Evolutionary conservation across 2,113 vertebrate genomes (phyloP).

Genomic region (Neotoma lepida): DNA sequence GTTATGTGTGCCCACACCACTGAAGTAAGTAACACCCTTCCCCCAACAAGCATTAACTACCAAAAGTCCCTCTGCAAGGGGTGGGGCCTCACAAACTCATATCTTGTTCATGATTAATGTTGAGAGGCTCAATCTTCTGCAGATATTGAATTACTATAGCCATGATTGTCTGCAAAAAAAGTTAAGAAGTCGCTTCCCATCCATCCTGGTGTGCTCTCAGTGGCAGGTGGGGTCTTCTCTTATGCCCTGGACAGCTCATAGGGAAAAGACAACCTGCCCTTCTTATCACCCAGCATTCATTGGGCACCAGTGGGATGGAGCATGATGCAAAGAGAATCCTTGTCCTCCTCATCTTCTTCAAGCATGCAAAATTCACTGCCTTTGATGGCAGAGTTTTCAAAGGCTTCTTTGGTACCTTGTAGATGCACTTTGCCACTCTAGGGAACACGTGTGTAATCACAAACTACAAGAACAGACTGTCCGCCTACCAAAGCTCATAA

Average conservation of each 20-base stretch:
- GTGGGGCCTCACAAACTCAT: neutral
- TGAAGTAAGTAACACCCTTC: neutral
- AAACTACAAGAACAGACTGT: neutral
- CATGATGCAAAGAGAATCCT: neutral
- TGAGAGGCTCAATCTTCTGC: neutral
- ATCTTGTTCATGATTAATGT: neutral
- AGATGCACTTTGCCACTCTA: neutral
- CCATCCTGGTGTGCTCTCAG: neutral
- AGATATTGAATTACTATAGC: neutral
- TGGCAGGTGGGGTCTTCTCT: neutral
- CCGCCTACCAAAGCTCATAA: neutral
- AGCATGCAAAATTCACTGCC: neutral
- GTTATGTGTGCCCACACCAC: neutral
- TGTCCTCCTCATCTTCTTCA: neutral
- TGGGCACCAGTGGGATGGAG: neutral
- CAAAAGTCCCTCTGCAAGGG: neutral
- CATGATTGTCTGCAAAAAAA: neutral
- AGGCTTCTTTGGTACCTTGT: neutral
- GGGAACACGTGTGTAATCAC: neutral
- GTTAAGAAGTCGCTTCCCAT: neutral
- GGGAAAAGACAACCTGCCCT: neutral
- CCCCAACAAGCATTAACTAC: too few species aligned
- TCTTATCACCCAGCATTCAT: neutral
- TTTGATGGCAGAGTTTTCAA: constrained; percentile 37
- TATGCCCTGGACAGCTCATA: neutral